These are phyloP conservation scores for Daktulosphaira vitifoliae DNA, from an alignment of 1,140 invertebrate species.

Conservation along the genomic window DNA sequence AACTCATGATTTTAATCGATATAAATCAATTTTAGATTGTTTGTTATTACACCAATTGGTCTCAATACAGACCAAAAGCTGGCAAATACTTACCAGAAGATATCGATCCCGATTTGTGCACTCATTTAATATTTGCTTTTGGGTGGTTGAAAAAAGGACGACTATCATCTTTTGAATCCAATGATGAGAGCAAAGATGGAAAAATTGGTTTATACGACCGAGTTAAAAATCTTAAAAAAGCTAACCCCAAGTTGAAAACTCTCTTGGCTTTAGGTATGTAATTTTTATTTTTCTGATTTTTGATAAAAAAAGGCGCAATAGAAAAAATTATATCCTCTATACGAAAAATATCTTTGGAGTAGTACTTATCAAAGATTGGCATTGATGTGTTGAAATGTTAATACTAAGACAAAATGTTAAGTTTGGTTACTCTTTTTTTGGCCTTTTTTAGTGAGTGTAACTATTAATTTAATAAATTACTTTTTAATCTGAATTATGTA, in stretches of 20 bases:
- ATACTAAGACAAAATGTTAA: no score
- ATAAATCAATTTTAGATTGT: constrained; percentile 56
- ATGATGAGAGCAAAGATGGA: constrained; percentile 86
- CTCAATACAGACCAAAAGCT: constrained; percentile 84
- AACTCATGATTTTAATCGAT: neutral
- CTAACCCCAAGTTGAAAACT: constrained; percentile 81
- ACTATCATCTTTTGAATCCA: constrained; percentile 80
- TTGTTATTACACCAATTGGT: constrained; percentile 97
- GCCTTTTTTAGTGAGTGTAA: no score
- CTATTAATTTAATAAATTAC: no score
- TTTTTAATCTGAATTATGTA: no score
- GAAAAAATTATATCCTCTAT: no score
- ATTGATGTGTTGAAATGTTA: no score
- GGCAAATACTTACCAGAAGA: constrained; percentile 92
- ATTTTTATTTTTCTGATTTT: no score
- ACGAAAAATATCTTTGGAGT: no score
- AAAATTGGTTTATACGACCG: constrained; percentile 82
- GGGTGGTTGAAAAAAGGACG: constrained; percentile 94
- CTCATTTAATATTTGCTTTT: constrained; percentile 92
- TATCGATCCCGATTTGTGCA: constrained; percentile 89
- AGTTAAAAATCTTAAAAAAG: constrained; percentile 73
- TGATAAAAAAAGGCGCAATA: no score
- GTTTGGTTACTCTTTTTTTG: no score
- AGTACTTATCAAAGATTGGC: no score
- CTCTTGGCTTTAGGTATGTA: constrained; percentile 74